Conservation (phyloP, 2,113 vertebrate species). For the Hyla sarda region DNA sequence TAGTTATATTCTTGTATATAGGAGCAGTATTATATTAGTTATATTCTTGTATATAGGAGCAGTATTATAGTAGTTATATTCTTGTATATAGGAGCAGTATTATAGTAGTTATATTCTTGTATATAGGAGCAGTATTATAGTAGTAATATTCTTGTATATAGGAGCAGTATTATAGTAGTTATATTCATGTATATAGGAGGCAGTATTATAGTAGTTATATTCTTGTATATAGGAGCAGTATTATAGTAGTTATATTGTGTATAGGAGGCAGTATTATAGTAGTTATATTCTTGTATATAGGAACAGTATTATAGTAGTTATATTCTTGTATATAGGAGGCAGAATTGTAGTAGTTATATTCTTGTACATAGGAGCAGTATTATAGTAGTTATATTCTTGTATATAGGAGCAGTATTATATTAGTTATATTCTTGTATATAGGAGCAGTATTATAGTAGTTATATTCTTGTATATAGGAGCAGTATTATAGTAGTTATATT, state of each 20-base stretch:
- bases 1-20: neutral
- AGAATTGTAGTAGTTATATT: neutral
- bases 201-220: no score
- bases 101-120: neutral
- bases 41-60: neutral
- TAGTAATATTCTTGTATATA: no score
- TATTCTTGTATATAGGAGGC: neutral
- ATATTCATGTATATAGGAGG: no score
- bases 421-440: constrained; percentile 15
- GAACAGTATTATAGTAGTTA: neutral
- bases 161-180: no score
- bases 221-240: no score
- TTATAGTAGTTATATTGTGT: no score
- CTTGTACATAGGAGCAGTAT: neutral
- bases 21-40: neutral
- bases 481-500: constrained; percentile 3
- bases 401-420: neutral
- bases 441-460: neutral
- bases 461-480: neutral
- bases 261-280: neutral
- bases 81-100: neutral
- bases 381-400: neutral
- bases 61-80: constrained; percentile 12
- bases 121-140: neutral
- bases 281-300: neutral